Percentiles rank a stretch among this genome's conserved stretches.
Conservation (phyloP, 2,888 invertebrate genomes). For the Protonemura montana region DNA sequence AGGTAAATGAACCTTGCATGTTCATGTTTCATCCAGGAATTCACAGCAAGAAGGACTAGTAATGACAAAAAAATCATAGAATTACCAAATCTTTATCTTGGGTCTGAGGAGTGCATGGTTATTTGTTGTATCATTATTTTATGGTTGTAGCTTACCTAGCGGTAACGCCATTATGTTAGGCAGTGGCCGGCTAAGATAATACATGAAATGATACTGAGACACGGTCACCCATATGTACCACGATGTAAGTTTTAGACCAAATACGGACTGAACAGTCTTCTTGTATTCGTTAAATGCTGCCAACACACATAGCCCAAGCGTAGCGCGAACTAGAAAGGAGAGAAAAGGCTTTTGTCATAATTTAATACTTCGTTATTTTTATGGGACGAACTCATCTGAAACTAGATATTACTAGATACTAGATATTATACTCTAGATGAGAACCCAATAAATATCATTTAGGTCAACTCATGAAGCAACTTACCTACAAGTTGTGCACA, state of each 20-base stretch:
- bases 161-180: conserved; percentile 95
- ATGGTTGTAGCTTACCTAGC: conserved; percentile 75
- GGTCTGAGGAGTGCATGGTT: no score
- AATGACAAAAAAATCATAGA: neutral
- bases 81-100: no score
- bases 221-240: conserved; percentile 87
- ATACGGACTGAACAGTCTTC: conserved; percentile 76
- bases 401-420: no score
- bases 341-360: no score
- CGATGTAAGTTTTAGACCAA: conserved; percentile 78
- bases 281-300: conserved; percentile 76
- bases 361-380: no score
- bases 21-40: conserved; percentile 83
- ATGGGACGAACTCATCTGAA: no score
- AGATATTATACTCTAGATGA: no score
- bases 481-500: conserved; percentile 89
- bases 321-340: conserved; percentile 89
- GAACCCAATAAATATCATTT: no score
- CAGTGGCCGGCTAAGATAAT: conserved; percentile 91
- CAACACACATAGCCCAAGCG: conserved; percentile 79
- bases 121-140: no score
- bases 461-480: no score
- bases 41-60: conserved; percentile 83
- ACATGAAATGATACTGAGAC: conserved; percentile 98
- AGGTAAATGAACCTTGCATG: conserved; percentile 78